Evolutionary conservation across 2,888 invertebrate genomes (phyloP).

Genomic region (Agrenia bidenticulata): DNA sequence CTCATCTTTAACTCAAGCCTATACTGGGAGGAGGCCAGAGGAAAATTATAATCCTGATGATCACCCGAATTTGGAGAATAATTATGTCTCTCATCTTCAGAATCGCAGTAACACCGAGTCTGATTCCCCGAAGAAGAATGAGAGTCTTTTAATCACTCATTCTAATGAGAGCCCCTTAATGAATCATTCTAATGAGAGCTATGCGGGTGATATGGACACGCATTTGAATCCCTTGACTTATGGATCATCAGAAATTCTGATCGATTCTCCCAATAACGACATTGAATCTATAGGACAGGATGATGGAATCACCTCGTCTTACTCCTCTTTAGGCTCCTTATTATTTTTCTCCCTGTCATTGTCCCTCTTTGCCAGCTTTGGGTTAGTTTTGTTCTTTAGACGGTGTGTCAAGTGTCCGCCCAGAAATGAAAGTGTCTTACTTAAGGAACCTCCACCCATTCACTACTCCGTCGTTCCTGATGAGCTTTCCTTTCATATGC

Average conservation of each 20-base stretch:
- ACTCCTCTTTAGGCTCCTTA: constrained; percentile 53
- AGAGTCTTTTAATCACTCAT: neutral
- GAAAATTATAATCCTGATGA: constrained; percentile 5
- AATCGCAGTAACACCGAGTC: neutral
- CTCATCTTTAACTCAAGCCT: constrained; percentile 1
- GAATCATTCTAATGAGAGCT: constrained; percentile 6
- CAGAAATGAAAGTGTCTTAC: constrained; percentile 53
- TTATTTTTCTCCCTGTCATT: constrained; percentile 55
- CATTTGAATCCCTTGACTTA: constrained; percentile 35
- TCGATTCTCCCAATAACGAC: constrained; percentile 39
- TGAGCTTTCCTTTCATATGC: constrained; percentile 51
- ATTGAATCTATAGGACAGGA: constrained; percentile 12
- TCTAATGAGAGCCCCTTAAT: neutral
- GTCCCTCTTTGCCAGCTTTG: constrained; percentile 55
- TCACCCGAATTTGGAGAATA: constrained; percentile 14
- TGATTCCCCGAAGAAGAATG: neutral
- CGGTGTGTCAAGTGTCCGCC: constrained; percentile 55
- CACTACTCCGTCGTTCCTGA: constrained; percentile 55
- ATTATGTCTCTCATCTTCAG: constrained; percentile 9
- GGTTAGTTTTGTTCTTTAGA: constrained; percentile 54
- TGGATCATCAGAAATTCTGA: constrained; percentile 41
- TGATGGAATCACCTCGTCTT: constrained; percentile 1
- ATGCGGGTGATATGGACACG: constrained; percentile 10
- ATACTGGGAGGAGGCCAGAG: neutral
- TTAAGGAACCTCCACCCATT: constrained; percentile 55